A percentile compares a stretch with the other conserved stretches of the same genome.
These are phyloP conservation scores for Pituophis catenifer DNA, from an alignment of 2,113 vertebrate genomes.

Conservation along the genomic window DNA sequence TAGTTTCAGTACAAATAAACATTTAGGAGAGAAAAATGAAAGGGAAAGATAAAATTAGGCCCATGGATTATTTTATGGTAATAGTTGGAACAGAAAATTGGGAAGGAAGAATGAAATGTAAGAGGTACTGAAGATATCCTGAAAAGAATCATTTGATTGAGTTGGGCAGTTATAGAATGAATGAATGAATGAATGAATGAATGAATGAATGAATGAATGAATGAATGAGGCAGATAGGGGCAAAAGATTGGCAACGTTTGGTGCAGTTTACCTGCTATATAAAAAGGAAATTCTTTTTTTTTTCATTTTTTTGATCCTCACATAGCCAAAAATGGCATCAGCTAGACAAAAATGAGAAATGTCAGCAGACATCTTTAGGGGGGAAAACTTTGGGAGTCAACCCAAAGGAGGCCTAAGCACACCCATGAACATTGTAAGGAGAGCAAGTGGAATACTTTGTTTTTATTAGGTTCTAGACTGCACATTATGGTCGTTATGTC, in stretches of 20 bases:
- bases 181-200: not conserved
- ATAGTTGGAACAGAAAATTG: not conserved
- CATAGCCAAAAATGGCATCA: not conserved
- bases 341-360: not conserved
- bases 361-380: not conserved
- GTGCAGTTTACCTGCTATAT: not conserved
- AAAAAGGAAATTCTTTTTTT: not conserved
- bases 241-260: not conserved
- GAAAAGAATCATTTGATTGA: not conserved
- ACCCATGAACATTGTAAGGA: not conserved
- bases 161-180: not conserved
- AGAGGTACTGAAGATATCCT: not conserved
- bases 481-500: not conserved
- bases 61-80: not conserved
- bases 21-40: not conserved
- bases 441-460: not conserved
- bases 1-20: not conserved
- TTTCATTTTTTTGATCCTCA: not conserved
- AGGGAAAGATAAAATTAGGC: not conserved
- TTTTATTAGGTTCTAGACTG: not conserved
- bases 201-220: not conserved
- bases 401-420: not conserved
- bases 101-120: not conserved
- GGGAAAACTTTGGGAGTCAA: not conserved
- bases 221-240: not conserved